Conservation (phyloP, 2,888 invertebrate genomes). For the Oxycera nigricornis region DNA sequence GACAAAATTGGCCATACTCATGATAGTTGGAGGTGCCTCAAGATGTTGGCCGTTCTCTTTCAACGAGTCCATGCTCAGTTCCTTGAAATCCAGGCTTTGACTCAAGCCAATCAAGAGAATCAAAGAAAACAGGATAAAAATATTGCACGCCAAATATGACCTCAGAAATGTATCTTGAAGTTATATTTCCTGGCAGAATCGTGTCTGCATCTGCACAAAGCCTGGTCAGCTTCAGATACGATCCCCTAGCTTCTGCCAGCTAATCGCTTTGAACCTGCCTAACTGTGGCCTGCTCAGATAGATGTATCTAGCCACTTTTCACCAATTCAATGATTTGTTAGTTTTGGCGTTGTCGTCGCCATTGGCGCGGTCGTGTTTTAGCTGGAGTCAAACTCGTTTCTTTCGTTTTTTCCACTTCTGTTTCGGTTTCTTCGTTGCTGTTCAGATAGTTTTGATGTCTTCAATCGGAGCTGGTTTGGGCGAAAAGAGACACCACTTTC, state of each 20-base stretch:
- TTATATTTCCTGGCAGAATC: too few species aligned
- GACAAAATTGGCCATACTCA: not conserved
- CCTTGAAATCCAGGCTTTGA: too few species aligned
- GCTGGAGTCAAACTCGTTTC: not conserved
- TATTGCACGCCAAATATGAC: too few species aligned
- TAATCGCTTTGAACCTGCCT: not conserved
- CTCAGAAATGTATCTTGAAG: too few species aligned
- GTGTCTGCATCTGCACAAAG: too few species aligned
- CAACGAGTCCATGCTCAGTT: too few species aligned
- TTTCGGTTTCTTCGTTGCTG: not conserved
- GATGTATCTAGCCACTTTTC: not conserved
- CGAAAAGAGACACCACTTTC: slow-evolving; percentile 14
- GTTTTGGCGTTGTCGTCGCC: not conserved
- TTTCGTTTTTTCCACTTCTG: not conserved
- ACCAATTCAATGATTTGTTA: not conserved
- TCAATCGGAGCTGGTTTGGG: slow-evolving; percentile 9
- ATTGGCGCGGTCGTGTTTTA: not conserved
- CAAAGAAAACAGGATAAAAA: too few species aligned
- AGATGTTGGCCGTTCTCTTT: too few species aligned
- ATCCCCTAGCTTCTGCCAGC: too few species aligned
- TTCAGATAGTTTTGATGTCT: not conserved
- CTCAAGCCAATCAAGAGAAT: too few species aligned
- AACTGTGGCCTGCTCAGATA: not conserved
- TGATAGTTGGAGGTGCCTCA: too few species aligned
- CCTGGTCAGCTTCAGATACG: too few species aligned